A percentile compares a stretch with the other conserved stretches of the same genome.
Evolutionary conservation across 2,797 vertebrate genomes (phyloP).

Genomic region (Molothrus aeneus): DNA sequence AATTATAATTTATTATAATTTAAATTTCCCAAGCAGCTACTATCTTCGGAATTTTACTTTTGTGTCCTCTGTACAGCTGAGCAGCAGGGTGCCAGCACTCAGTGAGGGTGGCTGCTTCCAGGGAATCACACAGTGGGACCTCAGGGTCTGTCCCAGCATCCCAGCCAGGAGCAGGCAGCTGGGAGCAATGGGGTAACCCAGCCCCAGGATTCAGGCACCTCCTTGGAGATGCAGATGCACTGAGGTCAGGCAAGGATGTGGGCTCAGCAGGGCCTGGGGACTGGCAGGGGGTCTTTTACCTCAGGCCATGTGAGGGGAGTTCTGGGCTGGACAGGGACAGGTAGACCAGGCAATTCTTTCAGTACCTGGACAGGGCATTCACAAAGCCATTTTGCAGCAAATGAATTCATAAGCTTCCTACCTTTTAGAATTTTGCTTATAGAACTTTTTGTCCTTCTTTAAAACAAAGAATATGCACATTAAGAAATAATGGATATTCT

Average conservation of each 20-base stretch:
- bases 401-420: accelerated
- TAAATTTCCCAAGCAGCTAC: background rate
- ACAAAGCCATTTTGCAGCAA: background rate
- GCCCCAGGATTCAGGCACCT: background rate
- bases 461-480: background rate
- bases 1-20: background rate
- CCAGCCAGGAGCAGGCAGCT: background rate
- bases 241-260: background rate
- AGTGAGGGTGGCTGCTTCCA: background rate
- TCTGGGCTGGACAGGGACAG: background rate
- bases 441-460: background rate
- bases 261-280: no score
- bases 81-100: background rate
- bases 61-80: accelerated
- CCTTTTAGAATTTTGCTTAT: background rate
- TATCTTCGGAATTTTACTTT: background rate
- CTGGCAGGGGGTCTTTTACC: accelerated
- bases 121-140: background rate
- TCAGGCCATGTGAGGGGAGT: background rate
- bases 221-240: background rate
- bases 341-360: background rate
- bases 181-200: accelerated
- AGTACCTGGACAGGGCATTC: background rate
- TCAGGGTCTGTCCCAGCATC: accelerated
- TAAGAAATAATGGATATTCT: background rate